These are phyloP conservation scores for Eulemur rufifrons DNA, from an alignment of 2,113 vertebrate species.

Conservation along the genomic window DNA sequence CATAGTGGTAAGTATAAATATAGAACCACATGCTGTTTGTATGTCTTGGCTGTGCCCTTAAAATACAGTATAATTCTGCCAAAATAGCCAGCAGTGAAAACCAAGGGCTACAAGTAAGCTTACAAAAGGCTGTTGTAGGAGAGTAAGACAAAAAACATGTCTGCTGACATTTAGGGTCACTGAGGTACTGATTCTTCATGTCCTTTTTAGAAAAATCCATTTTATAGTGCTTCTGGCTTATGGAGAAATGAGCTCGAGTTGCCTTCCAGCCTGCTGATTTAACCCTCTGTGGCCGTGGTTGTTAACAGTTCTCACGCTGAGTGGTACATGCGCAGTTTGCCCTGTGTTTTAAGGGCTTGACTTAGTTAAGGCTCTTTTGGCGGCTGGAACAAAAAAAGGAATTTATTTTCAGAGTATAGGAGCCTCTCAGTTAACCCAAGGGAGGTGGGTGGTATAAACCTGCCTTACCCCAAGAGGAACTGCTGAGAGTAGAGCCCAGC, in stretches of 20 bases:
- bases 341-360: neutral
- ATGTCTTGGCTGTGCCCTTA: neutral
- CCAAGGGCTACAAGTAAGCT: rapidly evolving
- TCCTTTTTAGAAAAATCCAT: neutral
- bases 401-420: neutral
- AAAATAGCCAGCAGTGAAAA: no score
- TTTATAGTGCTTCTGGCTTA: neutral
- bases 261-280: rapidly evolving
- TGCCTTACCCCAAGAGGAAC: neutral
- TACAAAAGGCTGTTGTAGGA: no score
- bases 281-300: neutral
- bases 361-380: neutral
- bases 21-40: neutral
- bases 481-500: neutral
- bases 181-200: neutral
- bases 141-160: neutral
- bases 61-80: neutral
- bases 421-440: neutral
- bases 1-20: neutral
- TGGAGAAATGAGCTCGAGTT: neutral
- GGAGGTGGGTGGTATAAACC: neutral
- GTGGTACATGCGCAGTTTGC: neutral
- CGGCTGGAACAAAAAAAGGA: neutral
- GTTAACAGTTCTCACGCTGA: neutral
- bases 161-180: neutral